phyloP scores from a whole-genome alignment of 2,797 vertebrate species.

The Setipinna tenuifilis region DNA sequence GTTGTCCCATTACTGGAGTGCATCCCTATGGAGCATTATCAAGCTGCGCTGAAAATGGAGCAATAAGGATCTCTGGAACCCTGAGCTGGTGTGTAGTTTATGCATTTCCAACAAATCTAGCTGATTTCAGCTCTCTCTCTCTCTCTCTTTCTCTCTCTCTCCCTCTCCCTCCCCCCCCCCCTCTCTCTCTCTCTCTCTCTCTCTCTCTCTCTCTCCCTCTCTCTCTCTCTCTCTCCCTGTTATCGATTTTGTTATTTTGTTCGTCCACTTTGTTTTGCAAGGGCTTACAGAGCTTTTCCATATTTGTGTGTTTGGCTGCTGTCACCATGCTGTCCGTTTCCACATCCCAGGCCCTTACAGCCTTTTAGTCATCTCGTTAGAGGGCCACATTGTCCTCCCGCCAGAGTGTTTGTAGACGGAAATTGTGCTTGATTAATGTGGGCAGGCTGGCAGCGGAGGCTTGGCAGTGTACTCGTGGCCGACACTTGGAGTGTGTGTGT shows the following conservation, averaged over 20 bases:
- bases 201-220: too few species aligned
- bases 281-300: background rate
- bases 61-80: too few species aligned
- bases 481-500: background rate
- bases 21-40: too few species aligned
- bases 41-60: too few species aligned
- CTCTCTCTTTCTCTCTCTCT: background rate
- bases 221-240: background rate
- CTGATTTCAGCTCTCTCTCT: background rate
- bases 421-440: conserved; percentile 18
- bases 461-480: background rate
- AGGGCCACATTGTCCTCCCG: background rate
- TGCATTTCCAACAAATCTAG: background rate
- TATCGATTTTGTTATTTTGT: background rate
- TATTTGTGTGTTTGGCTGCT: background rate
- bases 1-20: too few species aligned
- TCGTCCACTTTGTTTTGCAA: background rate
- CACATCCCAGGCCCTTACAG: background rate
- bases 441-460: background rate
- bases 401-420: background rate
- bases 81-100: background rate
- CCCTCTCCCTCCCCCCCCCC: background rate
- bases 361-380: background rate
- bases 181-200: background rate
- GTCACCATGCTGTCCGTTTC: background rate